Evolutionary conservation across 2,113 vertebrate genomes (phyloP).

Genomic region (Sinocyclocheilus grahami): DNA sequence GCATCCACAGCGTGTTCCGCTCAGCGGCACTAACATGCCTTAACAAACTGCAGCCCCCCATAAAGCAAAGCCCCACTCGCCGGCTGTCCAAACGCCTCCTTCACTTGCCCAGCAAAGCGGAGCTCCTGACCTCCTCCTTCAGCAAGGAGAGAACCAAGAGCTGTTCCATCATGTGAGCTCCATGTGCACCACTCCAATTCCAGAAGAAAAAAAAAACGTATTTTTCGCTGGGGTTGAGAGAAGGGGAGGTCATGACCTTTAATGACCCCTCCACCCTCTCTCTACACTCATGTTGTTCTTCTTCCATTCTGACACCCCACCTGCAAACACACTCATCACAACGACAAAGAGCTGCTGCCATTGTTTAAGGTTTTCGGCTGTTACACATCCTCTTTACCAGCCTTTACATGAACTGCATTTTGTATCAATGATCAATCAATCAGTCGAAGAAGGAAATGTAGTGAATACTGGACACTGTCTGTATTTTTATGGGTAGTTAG

Average conservation of each 20-base stretch:
- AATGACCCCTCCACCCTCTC: constrained; percentile 9
- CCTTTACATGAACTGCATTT: constrained; percentile 27
- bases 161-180: constrained; percentile 90
- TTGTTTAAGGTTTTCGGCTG: constrained; percentile 12
- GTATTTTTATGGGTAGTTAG: constrained; percentile 3
- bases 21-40: constrained; percentile 83
- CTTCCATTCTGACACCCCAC: constrained; percentile 32
- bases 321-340: neutral
- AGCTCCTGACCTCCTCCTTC: constrained; percentile 88
- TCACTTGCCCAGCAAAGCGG: constrained; percentile 86
- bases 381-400: constrained; percentile 4
- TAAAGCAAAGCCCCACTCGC: constrained; percentile 79
- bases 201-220: neutral
- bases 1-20: constrained; percentile 91
- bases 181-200: constrained; percentile 20
- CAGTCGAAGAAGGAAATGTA: neutral
- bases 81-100: constrained; percentile 90
- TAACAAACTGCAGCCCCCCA: constrained; percentile 76
- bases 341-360: neutral
- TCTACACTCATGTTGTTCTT: constrained; percentile 3
- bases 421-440: constrained; percentile 15
- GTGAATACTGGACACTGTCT: too few relatives aligned
- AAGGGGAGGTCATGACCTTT: constrained; percentile 25
- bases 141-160: constrained; percentile 92
- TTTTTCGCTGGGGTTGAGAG: constrained; percentile 25